These are phyloP conservation scores for Aeoliscus strigatus DNA, from an alignment of 2,797 vertebrate species.

Conservation along the genomic window DNA sequence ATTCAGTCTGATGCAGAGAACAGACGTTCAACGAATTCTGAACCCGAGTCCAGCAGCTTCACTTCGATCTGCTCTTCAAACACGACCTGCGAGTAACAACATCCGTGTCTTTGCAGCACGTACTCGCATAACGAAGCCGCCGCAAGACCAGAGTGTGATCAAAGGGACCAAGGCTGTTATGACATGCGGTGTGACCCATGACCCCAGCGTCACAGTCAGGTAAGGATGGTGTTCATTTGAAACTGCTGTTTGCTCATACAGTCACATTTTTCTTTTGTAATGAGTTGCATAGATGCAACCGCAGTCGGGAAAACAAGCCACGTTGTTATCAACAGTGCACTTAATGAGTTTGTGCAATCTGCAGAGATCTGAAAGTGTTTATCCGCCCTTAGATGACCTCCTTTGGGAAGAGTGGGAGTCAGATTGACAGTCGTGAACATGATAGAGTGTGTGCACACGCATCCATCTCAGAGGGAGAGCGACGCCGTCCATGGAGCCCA, in stretches of 20 bases:
- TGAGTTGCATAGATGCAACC: no score
- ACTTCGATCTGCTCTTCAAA: no score
- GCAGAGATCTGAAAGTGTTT: conserved; percentile 41
- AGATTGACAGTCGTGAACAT: conserved; percentile 51
- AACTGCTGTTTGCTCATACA: no score
- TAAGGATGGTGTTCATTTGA: no score
- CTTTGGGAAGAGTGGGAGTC: conserved; percentile 49
- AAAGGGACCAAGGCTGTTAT: conserved; percentile 94
- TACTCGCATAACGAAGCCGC: conserved; percentile 86
- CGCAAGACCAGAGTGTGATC: conserved; percentile 93
- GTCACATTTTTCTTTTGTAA: no score
- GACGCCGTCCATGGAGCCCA: conserved; percentile 59
- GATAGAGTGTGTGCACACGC: conserved; percentile 45
- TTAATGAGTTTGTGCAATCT: conserved; percentile 60
- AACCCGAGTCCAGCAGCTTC: no score
- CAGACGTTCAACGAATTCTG: no score
- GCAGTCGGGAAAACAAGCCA: no score
- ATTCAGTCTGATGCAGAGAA: no score
- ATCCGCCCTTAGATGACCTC: conserved; percentile 48
- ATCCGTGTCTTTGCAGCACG: conserved; percentile 79
- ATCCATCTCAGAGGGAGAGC: conserved; percentile 51
- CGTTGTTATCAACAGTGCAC: conserved; percentile 24
- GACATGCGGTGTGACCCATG: conserved; percentile 91
- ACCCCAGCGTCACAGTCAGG: conserved; percentile 88
- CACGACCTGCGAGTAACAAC: no score